Evolutionary conservation across 2,113 vertebrate genomes (phyloP).

Genomic region (Gymnorhina tibicen): DNA sequence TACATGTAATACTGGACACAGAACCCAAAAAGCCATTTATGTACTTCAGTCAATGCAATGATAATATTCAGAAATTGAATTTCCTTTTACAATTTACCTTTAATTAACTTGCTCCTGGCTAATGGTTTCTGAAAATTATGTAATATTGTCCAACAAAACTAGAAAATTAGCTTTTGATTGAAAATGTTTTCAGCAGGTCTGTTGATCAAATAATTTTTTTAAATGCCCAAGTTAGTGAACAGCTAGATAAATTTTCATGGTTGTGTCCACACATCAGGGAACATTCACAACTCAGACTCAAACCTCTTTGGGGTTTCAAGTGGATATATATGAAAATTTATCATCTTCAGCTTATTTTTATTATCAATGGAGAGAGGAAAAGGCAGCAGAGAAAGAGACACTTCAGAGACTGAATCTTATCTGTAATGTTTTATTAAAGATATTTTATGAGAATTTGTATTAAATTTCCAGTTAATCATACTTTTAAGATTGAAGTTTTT

Average conservation of each 20-base stretch:
- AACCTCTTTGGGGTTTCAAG: background rate
- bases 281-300: background rate
- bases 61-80: background rate
- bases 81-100: background rate
- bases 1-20: background rate
- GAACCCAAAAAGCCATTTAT: fast-evolving
- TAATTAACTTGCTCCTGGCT: background rate
- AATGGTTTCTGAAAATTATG: background rate
- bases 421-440: background rate
- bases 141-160: background rate
- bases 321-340: background rate
- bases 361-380: background rate
- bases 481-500: background rate
- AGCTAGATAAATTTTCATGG: background rate
- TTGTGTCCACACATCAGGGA: background rate
- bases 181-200: background rate
- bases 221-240: background rate
- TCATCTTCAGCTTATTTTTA: background rate
- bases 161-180: background rate
- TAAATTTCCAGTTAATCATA: slow-evolving; percentile 32
- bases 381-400: background rate
- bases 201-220: background rate
- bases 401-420: background rate
- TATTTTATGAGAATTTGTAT: slow-evolving; percentile 6
- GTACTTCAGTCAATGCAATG: background rate